These are phyloP conservation scores for Pionites leucogaster DNA, from an alignment of 2,113 vertebrate species.

Conservation along the genomic window DNA sequence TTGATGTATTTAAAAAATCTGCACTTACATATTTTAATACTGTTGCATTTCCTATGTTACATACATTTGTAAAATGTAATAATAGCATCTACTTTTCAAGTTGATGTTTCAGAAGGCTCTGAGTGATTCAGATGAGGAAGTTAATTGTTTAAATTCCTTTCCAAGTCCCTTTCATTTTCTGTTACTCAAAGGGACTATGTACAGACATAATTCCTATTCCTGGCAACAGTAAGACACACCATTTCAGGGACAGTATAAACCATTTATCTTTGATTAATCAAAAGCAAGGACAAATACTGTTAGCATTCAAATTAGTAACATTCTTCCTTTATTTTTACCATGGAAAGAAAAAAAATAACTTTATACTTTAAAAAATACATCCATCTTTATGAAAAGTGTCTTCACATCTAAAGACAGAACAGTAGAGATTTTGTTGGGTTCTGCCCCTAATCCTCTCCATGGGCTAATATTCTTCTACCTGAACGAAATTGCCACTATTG, in stretches of 20 bases:
- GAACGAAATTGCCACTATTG: fast-evolving
- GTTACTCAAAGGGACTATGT: neutral
- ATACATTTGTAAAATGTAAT: neutral
- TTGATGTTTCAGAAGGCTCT: neutral
- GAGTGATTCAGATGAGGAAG: neutral
- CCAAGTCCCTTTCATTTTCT: neutral
- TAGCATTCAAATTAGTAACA: neutral
- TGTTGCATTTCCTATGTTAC: neutral
- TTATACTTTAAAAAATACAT: neutral
- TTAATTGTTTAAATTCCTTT: neutral
- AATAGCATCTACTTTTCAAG: neutral
- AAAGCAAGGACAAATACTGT: neutral
- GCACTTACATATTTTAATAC: neutral
- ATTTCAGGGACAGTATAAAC: neutral
- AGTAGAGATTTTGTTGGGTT: neutral
- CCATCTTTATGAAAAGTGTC: neutral
- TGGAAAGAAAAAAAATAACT: neutral
- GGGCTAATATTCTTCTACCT: neutral
- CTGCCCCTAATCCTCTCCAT: fast-evolving
- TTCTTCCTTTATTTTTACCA: neutral
- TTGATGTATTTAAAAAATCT: neutral
- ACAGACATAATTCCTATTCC: neutral
- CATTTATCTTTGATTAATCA: neutral
- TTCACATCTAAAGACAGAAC: neutral
- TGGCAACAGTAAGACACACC: neutral